A percentile compares a stretch with the other conserved stretches of the same genome.
These are phyloP conservation scores for Trichogramma evanescens DNA, from an alignment of 2,888 invertebrate genomes.

Conservation along the genomic window DNA sequence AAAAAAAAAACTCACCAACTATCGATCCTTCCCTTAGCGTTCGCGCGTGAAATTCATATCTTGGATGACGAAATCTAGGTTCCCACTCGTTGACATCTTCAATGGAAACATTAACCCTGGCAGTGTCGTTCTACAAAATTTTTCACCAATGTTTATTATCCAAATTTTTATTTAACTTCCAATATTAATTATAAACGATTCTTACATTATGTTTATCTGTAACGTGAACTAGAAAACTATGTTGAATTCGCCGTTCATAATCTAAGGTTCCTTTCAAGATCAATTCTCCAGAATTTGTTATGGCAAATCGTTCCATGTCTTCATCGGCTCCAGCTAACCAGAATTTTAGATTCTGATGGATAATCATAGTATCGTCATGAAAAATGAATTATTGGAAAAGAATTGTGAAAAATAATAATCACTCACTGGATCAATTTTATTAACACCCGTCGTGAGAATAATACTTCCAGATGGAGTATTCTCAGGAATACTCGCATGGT, in stretches of 20 bases:
- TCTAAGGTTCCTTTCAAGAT: constrained; percentile 68
- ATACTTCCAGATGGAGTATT: constrained; percentile 68
- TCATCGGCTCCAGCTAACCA: constrained; percentile 66
- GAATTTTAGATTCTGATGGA: constrained; percentile 59
- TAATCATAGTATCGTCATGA: neutral
- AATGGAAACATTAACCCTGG: constrained; percentile 72
- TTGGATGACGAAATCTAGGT: constrained; percentile 78
- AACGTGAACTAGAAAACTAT: constrained; percentile 73
- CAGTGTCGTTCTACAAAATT: constrained; percentile 69
- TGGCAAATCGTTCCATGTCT: constrained; percentile 67
- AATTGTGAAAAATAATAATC: neutral
- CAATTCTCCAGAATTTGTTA: constrained; percentile 74
- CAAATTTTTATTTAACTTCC: neutral
- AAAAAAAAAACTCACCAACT: constrained; percentile 30
- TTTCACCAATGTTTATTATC: neutral
- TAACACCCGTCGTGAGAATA: constrained; percentile 58
- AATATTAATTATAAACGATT: constrained; percentile 15
- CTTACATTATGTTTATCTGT: constrained; percentile 70
- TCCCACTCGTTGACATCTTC: constrained; percentile 90
- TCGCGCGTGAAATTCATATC: constrained; percentile 67
- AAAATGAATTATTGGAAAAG: neutral
- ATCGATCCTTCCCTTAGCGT: constrained; percentile 39
- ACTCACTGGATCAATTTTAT: constrained; percentile 43
- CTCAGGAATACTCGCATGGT: constrained; percentile 67
- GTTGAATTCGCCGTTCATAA: constrained; percentile 66